phyloP scores from a whole-genome alignment of 2,888 invertebrate species.

The Lasioglossum figueresi region DNA sequence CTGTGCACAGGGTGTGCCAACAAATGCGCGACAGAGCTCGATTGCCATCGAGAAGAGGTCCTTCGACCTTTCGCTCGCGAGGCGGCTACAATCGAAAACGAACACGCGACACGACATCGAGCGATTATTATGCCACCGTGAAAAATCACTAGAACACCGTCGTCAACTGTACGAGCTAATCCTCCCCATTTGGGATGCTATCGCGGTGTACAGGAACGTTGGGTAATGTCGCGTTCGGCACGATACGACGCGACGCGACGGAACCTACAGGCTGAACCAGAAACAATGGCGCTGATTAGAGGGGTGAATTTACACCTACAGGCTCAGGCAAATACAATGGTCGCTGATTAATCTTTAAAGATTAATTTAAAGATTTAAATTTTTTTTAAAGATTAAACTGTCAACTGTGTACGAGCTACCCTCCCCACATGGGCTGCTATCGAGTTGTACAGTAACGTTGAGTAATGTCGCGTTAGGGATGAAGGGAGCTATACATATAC shows the following conservation, averaged over 20 bases:
- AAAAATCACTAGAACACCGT: background rate
- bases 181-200: background rate
- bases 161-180: background rate
- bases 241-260: background rate
- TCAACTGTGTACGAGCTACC: background rate
- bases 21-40: constrained; percentile 30
- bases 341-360: too few relatives aligned
- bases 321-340: background rate
- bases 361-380: too few relatives aligned
- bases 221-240: background rate
- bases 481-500: background rate
- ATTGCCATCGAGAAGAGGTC: background rate
- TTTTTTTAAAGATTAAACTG: too few relatives aligned
- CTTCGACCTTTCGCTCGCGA: background rate
- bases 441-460: background rate
- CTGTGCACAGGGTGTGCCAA: constrained; percentile 67
- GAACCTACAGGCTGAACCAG: background rate
- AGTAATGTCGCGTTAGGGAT: background rate
- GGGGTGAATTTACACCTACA: background rate
- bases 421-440: background rate
- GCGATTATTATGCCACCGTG: background rate
- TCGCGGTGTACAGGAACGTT: background rate
- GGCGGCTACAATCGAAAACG: background rate
- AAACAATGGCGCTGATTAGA: background rate
- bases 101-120: background rate